phyloP scores from a whole-genome alignment of 1,140 invertebrate genomes.

The Drosophila subpulchrella region DNA sequence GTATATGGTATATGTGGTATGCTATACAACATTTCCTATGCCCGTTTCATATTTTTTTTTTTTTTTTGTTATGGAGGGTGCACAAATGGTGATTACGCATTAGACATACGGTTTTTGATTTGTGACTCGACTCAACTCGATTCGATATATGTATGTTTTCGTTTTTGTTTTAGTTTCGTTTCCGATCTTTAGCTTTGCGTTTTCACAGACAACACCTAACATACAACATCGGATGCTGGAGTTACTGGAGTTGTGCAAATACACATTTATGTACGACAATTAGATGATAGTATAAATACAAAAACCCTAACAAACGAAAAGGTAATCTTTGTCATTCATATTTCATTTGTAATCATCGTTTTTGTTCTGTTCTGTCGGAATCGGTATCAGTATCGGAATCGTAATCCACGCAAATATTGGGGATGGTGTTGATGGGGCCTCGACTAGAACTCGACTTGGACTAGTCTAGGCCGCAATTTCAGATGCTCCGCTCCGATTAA shows the following conservation, averaged over 20 bases:
- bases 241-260: slow-evolving; percentile 1
- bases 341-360: slow-evolving; percentile 8
- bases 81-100: slow-evolving; percentile 20
- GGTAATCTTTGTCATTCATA: background rate
- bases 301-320: slow-evolving; percentile 18
- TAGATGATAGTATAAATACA: slow-evolving; percentile 24
- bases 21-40: slow-evolving; percentile 3
- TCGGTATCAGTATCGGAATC: background rate
- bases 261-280: slow-evolving; percentile 21
- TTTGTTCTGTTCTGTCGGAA: background rate
- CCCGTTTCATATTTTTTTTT: background rate
- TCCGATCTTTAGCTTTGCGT: slow-evolving; percentile 7
- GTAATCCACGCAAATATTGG: background rate
- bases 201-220: slow-evolving; percentile 5
- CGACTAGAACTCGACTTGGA: background rate
- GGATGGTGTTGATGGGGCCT: background rate
- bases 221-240: slow-evolving; percentile 10
- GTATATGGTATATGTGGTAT: background rate
- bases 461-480: background rate
- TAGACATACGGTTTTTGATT: slow-evolving; percentile 32
- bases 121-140: slow-evolving; percentile 16
- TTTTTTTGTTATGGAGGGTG: background rate
- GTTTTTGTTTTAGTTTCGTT: background rate
- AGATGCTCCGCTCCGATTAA: slow-evolving; percentile 30
- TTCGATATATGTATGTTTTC: background rate